A percentile compares a stretch with the other conserved stretches of the same genome.
These are phyloP conservation scores for Polydrusus tereticollis DNA, from an alignment of 2,888 invertebrate genomes.

Conservation along the genomic window DNA sequence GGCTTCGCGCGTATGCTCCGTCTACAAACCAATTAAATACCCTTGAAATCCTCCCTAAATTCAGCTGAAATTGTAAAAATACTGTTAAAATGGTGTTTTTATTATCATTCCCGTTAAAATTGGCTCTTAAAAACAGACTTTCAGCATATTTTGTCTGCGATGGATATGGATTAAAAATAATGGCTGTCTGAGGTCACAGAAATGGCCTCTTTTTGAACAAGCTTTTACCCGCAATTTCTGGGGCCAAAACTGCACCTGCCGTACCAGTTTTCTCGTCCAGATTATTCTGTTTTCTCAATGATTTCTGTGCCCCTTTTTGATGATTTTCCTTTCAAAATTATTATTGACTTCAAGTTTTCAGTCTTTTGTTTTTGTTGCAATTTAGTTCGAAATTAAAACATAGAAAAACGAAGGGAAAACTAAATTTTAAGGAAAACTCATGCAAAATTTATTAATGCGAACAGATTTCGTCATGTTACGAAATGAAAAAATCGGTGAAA, in stretches of 20 bases:
- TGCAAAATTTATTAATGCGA: background rate
- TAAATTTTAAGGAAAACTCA: conserved; percentile 1
- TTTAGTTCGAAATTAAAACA: too few species aligned
- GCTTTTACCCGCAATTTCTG: conserved; percentile 18
- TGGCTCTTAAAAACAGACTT: conserved; percentile 16
- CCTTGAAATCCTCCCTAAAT: conserved; percentile 47
- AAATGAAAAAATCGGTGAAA: conserved; percentile 19
- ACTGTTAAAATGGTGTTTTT: conserved; percentile 53
- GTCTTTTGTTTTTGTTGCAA: conserved; percentile 34
- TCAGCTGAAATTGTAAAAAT: conserved; percentile 53
- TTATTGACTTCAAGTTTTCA: conserved; percentile 25
- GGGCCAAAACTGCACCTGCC: conserved; percentile 10
- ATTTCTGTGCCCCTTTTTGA: conserved; percentile 33
- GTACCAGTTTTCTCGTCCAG: conserved; percentile 16
- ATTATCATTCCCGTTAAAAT: conserved; percentile 24
- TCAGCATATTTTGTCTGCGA: conserved; percentile 33
- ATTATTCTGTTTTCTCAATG: conserved; percentile 24
- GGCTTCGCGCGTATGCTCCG: conserved; percentile 59
- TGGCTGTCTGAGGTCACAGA: conserved; percentile 52
- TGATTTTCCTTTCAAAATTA: conserved; percentile 26
- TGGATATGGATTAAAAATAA: conserved; percentile 52
- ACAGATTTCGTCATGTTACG: conserved; percentile 31
- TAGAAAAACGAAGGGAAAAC: background rate
- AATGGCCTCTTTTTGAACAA: conserved; percentile 41
- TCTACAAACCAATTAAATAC: conserved; percentile 44